Evolutionary conservation across 2,888 invertebrate species (phyloP).

Genomic region (Amphipyra berbera): DNA sequence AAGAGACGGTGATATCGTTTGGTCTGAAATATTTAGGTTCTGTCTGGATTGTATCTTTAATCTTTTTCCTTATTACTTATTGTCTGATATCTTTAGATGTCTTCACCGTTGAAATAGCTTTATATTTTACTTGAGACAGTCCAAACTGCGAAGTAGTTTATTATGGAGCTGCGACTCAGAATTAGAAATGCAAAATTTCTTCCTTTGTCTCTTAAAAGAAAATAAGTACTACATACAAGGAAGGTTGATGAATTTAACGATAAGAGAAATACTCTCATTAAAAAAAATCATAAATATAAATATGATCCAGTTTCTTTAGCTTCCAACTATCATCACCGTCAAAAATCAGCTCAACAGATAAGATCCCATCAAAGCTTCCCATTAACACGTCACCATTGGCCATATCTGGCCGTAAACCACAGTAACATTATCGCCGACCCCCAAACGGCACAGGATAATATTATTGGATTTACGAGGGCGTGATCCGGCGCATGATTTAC

Average conservation of each 20-base stretch:
- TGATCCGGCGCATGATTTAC: constrained; percentile 86
- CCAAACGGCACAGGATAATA: constrained; percentile 79
- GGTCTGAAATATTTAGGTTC: constrained; percentile 31
- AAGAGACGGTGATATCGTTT: constrained; percentile 25
- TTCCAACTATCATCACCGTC: constrained; percentile 6
- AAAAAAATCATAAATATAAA: no score
- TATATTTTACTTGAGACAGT: background rate
- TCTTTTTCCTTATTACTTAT: constrained; percentile 48
- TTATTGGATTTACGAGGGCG: constrained; percentile 86
- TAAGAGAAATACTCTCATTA: no score
- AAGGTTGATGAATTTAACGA: no score
- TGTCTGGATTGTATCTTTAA: constrained; percentile 23
- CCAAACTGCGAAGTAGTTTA: constrained; percentile 1
- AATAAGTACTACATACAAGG: no score
- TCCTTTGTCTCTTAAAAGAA: no score
- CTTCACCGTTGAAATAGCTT: constrained; percentile 13
- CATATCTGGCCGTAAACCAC: constrained; percentile 45
- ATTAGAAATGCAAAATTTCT: no score
- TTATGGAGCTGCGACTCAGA: background rate
- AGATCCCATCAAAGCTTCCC: constrained; percentile 38
- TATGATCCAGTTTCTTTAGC: no score
- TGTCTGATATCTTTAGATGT: constrained; percentile 17
- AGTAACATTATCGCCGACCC: constrained; percentile 74
- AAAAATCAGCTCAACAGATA: constrained; percentile 30
- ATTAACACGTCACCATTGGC: constrained; percentile 48